phyloP scores from a whole-genome alignment of 2,113 vertebrate species.

The Anoplopoma fimbria region DNA sequence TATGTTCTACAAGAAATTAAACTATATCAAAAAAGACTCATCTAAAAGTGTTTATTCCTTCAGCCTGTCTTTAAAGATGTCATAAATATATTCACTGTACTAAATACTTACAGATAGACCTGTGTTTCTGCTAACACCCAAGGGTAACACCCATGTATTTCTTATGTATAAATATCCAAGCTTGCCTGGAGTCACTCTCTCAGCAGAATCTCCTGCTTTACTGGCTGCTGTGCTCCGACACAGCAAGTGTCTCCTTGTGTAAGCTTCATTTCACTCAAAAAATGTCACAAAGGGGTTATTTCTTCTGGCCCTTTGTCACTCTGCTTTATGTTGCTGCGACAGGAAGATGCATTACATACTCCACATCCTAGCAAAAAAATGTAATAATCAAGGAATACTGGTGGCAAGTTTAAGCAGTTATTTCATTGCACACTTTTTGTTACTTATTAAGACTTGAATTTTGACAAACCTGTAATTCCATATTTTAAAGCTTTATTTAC shows the following conservation, averaged over 20 bases:
- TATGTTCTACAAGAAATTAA: neutral
- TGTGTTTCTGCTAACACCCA: neutral
- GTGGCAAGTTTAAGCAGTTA: neutral
- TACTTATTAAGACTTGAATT: neutral
- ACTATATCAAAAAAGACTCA: neutral
- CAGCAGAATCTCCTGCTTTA: neutral
- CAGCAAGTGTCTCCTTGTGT: slow-evolving; percentile 7
- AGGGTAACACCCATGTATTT: neutral
- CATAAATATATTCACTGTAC: no score
- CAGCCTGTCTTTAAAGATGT: neutral
- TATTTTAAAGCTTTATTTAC: neutral
- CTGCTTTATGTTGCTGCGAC: neutral
- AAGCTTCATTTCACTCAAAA: slow-evolving; percentile 18
- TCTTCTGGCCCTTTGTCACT: neutral
- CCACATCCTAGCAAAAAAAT: no score
- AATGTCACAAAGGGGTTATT: neutral
- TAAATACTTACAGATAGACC: neutral
- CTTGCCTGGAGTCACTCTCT: slow-evolving; percentile 16
- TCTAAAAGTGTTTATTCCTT: neutral
- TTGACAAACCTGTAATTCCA: neutral
- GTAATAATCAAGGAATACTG: neutral
- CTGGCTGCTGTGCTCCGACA: neutral
- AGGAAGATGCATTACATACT: neutral
- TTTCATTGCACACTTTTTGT: neutral
- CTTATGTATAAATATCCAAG: slow-evolving; percentile 10